Evolutionary conservation across 1,140 invertebrate genomes (phyloP), one percentile per base, ranked within the genome.

Genomic region (Conus ventricosus): DNA sequence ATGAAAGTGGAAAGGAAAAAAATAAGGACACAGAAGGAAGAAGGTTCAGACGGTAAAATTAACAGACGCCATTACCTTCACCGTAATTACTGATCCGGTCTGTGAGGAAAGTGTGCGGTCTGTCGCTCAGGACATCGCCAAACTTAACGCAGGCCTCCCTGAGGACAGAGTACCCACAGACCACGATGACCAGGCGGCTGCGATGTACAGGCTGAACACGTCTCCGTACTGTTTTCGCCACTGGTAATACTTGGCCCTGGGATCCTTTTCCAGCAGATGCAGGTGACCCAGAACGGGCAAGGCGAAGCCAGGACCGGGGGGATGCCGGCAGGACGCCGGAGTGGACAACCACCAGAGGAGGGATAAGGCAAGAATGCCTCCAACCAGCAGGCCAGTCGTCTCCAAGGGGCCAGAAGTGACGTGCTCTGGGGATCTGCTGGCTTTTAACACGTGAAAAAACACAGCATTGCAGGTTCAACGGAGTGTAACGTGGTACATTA

Each of bases 201-300:
- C 81, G 6, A 90, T 13, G 82, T 88, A 88, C 51, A 90, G 51
- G 63, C 89, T 90, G 84, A 87, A 90, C 81, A 82, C 81, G 27
- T 82, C 81, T 7, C 81, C 81, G 81, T 82, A 82, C 81, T 82
- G 4, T 51, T 53, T 23, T 11, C 81, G 27, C 81, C 89, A 81
- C 8, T 71, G 10, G 20, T 51, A 63, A 80, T 89, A 92, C 17
- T 25, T 20, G 20, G 1, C 4, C 71, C 88, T 25, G 23, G 84
- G 80, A 63, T 91, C 91, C 20, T 39, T 39, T 10, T 76, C 88
- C 27, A 91, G 51, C 3, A 80, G 78, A 3, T 86, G 88, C n/a
- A 90, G 53, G 78, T 90, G 88, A 3, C 91, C 91, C 39, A 91
- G 51, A 17, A 91, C 54, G 1, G 91, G 91, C 10, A 91, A 60